Evolutionary conservation across 2,797 vertebrate species (phyloP), one percentile per base, ranked within the genome.

Genomic region (Caiman crocodilus): DNA sequence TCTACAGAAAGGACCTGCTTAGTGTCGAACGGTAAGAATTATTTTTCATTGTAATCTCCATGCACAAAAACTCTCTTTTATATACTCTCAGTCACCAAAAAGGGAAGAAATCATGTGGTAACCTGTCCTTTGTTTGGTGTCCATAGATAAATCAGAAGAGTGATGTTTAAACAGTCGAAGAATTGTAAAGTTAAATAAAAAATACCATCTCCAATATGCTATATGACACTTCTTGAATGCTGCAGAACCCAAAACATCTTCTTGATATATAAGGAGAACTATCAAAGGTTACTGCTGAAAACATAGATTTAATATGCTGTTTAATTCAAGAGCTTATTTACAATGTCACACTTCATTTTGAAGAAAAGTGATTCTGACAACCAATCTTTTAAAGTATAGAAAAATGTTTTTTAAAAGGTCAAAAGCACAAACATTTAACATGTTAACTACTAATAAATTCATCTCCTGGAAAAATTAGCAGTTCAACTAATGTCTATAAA

Each of bases 321-420:
- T 94, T 95, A 96, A 96, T 91, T 96, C 79, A 67, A 91, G 82
- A 87, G 81, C 89, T 96, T 95, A 88, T 96, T 97, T 96, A 94
- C 94, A 94, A 78, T 92, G 79, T 89, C 81, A 95, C 85, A 63
- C 90, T 90, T 93, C 95, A 94, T 84, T 78, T 23, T 82, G 64
- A 94, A 95, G 86, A 89, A 90, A 96, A 90, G 88, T 61, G 17
- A 77, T 93, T 93, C 92, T 96, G 97, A 95, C 91, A 97, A 85
- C 76, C 78, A 63, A 79, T 95, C 94, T 93, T 96, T 95, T 95
- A 79, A 65, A 96, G 92, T 90, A 76, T 9, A 86, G 84, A 84
- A 80, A 86, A 94, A 95, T 96, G 90, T 63, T 97, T 96, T 86
- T 88, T 77, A 89, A 97, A 97, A 98, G 97, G 94, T 97, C 96